Percentiles rank a stretch among this genome's conserved stretches.
Evolutionary conservation across 1,140 invertebrate species (phyloP).

Genomic region (Sycophaga agraensis): DNA sequence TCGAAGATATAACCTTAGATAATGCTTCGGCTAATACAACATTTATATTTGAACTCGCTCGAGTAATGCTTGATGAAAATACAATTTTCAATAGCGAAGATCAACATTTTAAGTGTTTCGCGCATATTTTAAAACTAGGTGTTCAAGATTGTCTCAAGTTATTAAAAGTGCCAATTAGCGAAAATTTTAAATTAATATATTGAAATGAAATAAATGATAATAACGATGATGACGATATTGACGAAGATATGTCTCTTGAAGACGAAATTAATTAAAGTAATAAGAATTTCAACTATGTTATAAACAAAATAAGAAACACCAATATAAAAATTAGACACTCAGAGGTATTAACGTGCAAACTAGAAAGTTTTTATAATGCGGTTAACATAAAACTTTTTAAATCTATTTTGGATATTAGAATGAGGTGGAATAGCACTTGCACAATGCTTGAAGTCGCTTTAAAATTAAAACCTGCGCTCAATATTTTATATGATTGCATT

Average conservation of each 20-base stretch:
- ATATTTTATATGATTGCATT: not conserved
- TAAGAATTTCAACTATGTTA: not conserved
- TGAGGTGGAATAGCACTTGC: conserved; percentile 1
- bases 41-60: too few relatives aligned
- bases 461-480: not conserved
- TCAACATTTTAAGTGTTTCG: not conserved
- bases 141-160: not conserved
- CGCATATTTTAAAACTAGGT: not conserved
- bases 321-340: not conserved
- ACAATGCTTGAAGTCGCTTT: not conserved
- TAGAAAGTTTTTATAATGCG: not conserved
- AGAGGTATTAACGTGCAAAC: not conserved
- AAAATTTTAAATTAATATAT: not conserved
- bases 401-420: not conserved
- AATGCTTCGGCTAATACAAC: too few relatives aligned
- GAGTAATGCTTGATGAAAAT: too few relatives aligned
- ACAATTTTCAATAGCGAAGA: not conserved
- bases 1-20: too few relatives aligned
- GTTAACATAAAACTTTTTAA: not conserved
- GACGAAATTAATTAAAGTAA: not conserved
- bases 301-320: not conserved
- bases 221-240: not conserved
- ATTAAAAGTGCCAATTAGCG: not conserved
- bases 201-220: not conserved
- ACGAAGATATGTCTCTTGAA: not conserved